A percentile compares a stretch with the other conserved stretches of the same genome.
phyloP scores from a whole-genome alignment of 2,888 invertebrate genomes.

The Patella depressa region DNA sequence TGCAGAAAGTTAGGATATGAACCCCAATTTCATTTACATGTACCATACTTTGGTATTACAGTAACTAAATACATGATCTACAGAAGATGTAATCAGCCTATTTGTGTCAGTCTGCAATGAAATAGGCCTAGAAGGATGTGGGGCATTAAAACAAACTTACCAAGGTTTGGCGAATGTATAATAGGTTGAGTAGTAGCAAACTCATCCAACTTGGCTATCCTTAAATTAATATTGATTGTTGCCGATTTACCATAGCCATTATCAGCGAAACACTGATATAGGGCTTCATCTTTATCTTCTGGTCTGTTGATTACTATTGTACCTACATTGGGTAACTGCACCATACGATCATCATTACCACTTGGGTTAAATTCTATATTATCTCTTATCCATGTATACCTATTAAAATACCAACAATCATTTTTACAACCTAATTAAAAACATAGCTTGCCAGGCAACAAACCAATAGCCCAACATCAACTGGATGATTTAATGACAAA shows the following conservation, averaged over 20 bases:
- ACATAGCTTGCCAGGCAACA: not conserved
- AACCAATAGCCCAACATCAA: too few species aligned
- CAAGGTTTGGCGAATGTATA: not conserved
- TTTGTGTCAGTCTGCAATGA: too few species aligned
- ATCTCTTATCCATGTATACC: conserved; percentile 91
- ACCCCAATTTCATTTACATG: too few species aligned
- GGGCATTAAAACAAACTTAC: not conserved
- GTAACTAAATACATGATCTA: too few species aligned
- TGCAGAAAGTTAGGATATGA: too few species aligned
- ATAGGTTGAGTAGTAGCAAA: conserved; percentile 70
- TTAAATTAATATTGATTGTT: conserved; percentile 75
- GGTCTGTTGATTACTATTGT: conserved; percentile 92
- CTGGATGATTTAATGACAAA: too few species aligned
- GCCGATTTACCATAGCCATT: conserved; percentile 95
- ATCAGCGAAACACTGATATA: conserved; percentile 94
- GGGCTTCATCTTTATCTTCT: conserved; percentile 91
- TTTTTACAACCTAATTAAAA: not conserved
- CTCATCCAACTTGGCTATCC: conserved; percentile 59
- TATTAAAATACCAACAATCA: conserved; percentile 41
- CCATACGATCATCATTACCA: conserved; percentile 93
- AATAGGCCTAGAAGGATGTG: too few species aligned
- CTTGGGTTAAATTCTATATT: conserved; percentile 95
- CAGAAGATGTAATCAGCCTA: too few species aligned
- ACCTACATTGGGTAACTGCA: conserved; percentile 89
- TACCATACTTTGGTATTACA: too few species aligned